These are phyloP conservation scores for Drosophila borealis DNA, from an alignment of 2,888 invertebrate genomes.

Conservation along the genomic window DNA sequence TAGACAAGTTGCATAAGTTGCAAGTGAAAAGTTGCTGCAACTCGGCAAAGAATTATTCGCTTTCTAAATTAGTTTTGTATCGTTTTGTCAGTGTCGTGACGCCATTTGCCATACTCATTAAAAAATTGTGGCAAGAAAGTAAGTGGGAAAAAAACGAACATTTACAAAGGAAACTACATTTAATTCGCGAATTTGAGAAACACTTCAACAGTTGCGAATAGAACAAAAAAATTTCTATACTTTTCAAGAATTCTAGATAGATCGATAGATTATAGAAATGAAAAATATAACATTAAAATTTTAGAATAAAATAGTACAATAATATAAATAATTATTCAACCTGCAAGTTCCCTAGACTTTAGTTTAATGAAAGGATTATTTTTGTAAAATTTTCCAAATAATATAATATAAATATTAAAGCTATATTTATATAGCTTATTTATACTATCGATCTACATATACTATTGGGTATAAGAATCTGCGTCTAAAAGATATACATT, in stretches of 20 bases:
- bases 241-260: neutral
- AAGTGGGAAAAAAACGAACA: conserved; percentile 4
- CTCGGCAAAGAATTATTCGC: conserved; percentile 47
- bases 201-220: neutral
- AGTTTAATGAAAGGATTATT: too few relatives aligned
- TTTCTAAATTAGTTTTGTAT: conserved; percentile 49
- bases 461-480: too few relatives aligned
- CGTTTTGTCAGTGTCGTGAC: conserved; percentile 45
- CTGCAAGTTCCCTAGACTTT: too few relatives aligned
- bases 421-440: too few relatives aligned
- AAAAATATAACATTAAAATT: too few relatives aligned
- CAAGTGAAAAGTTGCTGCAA: conserved; percentile 51
- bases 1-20: conserved; percentile 32
- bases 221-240: neutral
- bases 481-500: too few relatives aligned
- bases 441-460: too few relatives aligned
- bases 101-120: conserved; percentile 35
- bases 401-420: too few relatives aligned
- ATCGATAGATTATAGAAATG: too few relatives aligned
- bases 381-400: too few relatives aligned
- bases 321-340: too few relatives aligned
- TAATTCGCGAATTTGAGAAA: neutral
- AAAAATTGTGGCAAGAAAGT: conserved; percentile 8
- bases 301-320: too few relatives aligned
- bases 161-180: conserved; percentile 6